These are phyloP conservation scores for Isurus oxyrinchus DNA, from an alignment of 2,113 vertebrate genomes.

Conservation along the genomic window DNA sequence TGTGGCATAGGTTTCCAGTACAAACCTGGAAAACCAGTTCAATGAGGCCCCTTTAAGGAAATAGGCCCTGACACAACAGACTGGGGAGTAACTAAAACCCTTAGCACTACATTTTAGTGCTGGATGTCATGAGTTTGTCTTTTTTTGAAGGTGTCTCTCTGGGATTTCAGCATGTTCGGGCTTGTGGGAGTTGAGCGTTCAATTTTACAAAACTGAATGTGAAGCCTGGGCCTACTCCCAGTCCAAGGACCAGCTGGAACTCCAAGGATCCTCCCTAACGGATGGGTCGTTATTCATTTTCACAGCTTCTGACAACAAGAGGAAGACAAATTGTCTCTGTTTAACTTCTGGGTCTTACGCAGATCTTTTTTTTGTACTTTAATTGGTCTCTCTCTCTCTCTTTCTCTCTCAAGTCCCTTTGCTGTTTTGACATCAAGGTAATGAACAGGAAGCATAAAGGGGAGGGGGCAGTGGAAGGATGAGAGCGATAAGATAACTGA, in stretches of 20 bases:
- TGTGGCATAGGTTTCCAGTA: not conserved
- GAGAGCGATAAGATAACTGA: not conserved
- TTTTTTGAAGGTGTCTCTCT: not conserved
- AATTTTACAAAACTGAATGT: not conserved
- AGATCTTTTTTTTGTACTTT: conserved; percentile 41
- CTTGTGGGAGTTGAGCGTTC: not conserved
- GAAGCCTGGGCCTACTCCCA: not conserved
- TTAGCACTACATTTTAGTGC: not conserved
- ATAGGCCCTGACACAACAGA: not conserved
- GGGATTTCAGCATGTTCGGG: not conserved
- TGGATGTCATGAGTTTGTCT: not conserved
- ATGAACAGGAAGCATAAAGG: not conserved
- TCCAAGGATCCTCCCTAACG: conserved; percentile 42
- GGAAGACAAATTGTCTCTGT: conserved; percentile 25
- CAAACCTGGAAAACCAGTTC: not conserved
- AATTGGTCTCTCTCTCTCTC: conserved; percentile 46
- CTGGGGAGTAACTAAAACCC: not conserved
- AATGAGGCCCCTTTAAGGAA: not conserved
- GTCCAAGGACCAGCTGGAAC: conserved; percentile 52
- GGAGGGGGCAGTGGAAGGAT: not conserved
- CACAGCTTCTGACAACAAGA: conserved; percentile 36
- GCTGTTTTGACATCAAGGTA: conserved; percentile 34
- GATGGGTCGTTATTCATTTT: not conserved
- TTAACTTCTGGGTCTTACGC: conserved; percentile 49
- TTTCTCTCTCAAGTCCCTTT: conserved; percentile 46